Conservation (phyloP, 2,113 vertebrate species). For the Coreoperca whiteheadi region DNA sequence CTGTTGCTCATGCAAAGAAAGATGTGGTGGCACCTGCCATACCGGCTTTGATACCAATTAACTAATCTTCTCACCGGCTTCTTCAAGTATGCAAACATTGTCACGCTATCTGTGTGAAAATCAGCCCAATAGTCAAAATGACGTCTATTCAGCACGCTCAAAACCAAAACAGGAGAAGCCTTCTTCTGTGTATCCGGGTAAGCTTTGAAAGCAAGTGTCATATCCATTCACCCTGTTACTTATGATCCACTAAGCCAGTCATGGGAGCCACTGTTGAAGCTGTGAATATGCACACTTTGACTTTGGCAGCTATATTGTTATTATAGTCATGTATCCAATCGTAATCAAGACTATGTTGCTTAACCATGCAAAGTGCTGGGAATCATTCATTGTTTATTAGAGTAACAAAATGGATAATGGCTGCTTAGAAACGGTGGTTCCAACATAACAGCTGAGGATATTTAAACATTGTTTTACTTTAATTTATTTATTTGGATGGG, state of each 20-base stretch:
- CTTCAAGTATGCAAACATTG: constrained; percentile 79
- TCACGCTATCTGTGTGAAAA: constrained; percentile 78
- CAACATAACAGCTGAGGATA: constrained; percentile 29
- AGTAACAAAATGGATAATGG: constrained; percentile 36
- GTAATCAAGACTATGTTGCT: constrained; percentile 13
- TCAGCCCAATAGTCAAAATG: constrained; percentile 77
- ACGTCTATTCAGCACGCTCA: constrained; percentile 65
- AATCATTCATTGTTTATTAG: constrained; percentile 36
- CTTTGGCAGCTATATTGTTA: constrained; percentile 36
- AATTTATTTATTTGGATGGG: no score
- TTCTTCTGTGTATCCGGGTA: constrained; percentile 26
- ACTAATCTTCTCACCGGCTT: constrained; percentile 61
- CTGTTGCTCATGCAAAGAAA: constrained; percentile 53
- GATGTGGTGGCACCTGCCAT: constrained; percentile 22
- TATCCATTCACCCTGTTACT: constrained; percentile 35
- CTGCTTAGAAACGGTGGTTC: constrained; percentile 26
- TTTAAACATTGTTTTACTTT: no score
- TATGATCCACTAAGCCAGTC: constrained; percentile 35
- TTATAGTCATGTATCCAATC: constrained; percentile 30
- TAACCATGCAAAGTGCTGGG: constrained; percentile 18
- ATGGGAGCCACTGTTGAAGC: constrained; percentile 21
- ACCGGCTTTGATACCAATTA: constrained; percentile 78
- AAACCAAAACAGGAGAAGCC: constrained; percentile 71
- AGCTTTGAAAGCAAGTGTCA: constrained; percentile 28
- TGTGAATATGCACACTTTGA: constrained; percentile 22